Evolutionary conservation across 2,113 vertebrate genomes (phyloP), one percentile per base, ranked within the genome.

Genomic region (Pseudopodoces humilis): DNA sequence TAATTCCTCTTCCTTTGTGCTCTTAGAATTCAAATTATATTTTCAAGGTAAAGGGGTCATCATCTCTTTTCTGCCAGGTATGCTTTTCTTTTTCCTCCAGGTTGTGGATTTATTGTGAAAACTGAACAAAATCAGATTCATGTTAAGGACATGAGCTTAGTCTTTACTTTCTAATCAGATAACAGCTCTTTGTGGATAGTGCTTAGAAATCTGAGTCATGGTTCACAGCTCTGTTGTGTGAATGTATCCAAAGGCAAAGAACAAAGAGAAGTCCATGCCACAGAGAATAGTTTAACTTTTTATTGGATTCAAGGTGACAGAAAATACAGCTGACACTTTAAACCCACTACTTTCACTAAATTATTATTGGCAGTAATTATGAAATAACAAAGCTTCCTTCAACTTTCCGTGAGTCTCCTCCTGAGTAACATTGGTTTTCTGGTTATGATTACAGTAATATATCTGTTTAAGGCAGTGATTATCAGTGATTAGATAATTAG

Each of bases 1-100:
- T 90, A 95, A 91, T 95, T 96, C 94, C 62, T 75, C 43, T 82
- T 89, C 52, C 43, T 94, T 95, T 92, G 65, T 95, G 88, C 85
- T 93, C 41, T 88, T 92, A 83, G 87, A 97, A 96, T 94, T 95
- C 75, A 93, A 88, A 96, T 86, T 0, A 25, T 83, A 95, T 76
- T 95, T 95, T 86, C 86, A 96, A 95, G 90, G 83, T 79, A 82
- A 86, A 83, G 53, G 53, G 87, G 92, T 92, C 83, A 91, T 75
- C 6, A 83, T 58, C 37, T 63, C 71, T 80, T 84, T 93, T 93
- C 72, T 93, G 69, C 60, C 37, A 92, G 28, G 47, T 83, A 60
- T 64, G 47, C 77, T 81, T 90, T 94, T 90, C 60, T 91, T 18
- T 84, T 22, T 74, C 39, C 85, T 90, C 58, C 77, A 77, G 28